Evolutionary conservation across 2,113 vertebrate genomes (phyloP), one percentile per base, ranked within the genome.

Genomic region (Gavialis gangeticus): DNA sequence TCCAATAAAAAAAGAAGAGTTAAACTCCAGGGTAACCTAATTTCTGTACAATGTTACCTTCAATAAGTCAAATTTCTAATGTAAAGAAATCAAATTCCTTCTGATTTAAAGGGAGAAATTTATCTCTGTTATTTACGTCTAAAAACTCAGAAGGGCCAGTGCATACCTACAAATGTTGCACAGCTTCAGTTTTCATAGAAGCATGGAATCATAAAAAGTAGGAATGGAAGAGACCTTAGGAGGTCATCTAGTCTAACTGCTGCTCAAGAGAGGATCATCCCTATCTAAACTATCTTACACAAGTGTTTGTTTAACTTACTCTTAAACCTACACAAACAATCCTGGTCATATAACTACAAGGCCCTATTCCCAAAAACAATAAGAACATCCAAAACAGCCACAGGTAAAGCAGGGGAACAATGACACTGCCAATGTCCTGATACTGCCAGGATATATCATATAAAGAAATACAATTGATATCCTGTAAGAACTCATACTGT

Each of bases 11-110:
- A 62, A 0, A 2, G 10, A 82, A 19, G 1, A 21, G 89, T 55
- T 71, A 80, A 88, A 91, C 77, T 87, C 58, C 77, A 10, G 1
- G 37, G 66, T 71, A 2, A 88, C 30, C 64, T 0, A 25, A 64
- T 75, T 91, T 82, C 17, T 84, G 15, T 28, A 15, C 10, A n/a
- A 12, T 25, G 86, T 85, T 93, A 88, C 67, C 73, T 87, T 82
- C 54, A 78, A 76, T 57, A 71, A 90, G 88, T 82, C 34, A 84
- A 19, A 82, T 75, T 67, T 81, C 3, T 46, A 46, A 46, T 46
- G 8, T 69, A 34, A 73, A 24, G 34, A 46, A 73, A 73, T 73
- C 34, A 46, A 12, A 73, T 73, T 46, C 30, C 1, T 71, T 93
- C 86, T 93, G 21, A 75, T 78, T 86, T 76, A 90, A 59, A 57